These are phyloP conservation scores for Gobionotothen gibberifrons DNA, from an alignment of 2,797 vertebrate genomes.

Conservation along the genomic window DNA sequence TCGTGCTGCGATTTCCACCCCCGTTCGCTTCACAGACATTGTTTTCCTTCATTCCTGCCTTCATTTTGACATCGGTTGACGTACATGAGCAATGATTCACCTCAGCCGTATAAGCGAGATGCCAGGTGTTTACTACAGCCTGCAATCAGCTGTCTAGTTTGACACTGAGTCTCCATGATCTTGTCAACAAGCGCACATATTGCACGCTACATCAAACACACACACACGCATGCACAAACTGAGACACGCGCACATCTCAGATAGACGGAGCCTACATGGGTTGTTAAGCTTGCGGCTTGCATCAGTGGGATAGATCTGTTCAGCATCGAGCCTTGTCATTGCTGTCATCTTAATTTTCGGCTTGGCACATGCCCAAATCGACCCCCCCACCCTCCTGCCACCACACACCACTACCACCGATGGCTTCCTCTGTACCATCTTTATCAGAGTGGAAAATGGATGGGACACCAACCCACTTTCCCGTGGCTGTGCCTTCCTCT, in stretches of 20 bases:
- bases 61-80: constrained; percentile 51
- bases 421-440: constrained; percentile 32
- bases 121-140: constrained; percentile 71
- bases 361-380: constrained; percentile 44
- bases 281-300: constrained; percentile 62
- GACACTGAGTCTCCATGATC: constrained; percentile 71
- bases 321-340: constrained; percentile 64
- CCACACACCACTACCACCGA: neutral
- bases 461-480: constrained; percentile 42
- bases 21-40: constrained; percentile 38
- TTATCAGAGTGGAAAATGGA: constrained; percentile 63
- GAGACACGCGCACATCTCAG: constrained; percentile 27
- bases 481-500: constrained; percentile 17
- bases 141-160: constrained; percentile 69
- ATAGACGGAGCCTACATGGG: constrained; percentile 45
- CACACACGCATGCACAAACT: constrained; percentile 12
- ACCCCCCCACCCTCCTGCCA: neutral
- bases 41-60: constrained; percentile 30
- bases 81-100: constrained; percentile 55
- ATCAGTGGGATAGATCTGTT: constrained; percentile 69
- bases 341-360: constrained; percentile 77
- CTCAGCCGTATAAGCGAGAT: constrained; percentile 53
- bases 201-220: constrained; percentile 60
- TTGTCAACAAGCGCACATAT: constrained; percentile 62
- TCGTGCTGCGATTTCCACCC: constrained; percentile 27